These are phyloP conservation scores for Girardia tigrina DNA, from an alignment of 2,888 invertebrate species.

Conservation along the genomic window DNA sequence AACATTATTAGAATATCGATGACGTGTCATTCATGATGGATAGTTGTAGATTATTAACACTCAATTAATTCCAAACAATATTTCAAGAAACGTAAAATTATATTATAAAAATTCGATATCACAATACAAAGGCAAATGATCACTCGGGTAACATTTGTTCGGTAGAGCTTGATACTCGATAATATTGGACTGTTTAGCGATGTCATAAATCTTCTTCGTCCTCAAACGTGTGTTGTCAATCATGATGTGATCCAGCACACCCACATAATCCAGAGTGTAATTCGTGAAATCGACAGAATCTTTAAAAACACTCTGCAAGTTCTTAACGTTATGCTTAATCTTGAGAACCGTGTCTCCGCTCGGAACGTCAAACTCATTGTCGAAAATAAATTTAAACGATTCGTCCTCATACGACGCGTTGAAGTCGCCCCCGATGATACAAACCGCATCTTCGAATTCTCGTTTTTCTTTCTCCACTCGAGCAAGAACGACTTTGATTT, in stretches of 20 bases:
- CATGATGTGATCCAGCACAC: neutral
- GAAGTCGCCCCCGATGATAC: neutral
- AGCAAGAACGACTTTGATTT: neutral
- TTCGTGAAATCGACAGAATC: neutral
- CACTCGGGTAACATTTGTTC: neutral
- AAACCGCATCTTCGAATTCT: neutral
- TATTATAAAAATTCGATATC: neutral
- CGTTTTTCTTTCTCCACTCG: neutral
- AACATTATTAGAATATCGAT: no score
- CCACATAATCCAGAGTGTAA: neutral
- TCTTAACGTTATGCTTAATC: neutral
- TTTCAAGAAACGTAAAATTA: no score
- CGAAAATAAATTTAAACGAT: slow-evolving; percentile 19
- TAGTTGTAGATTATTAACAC: no score
- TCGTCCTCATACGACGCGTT: neutral
- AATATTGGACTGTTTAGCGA: neutral
- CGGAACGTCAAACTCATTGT: neutral
- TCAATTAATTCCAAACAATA: no score
- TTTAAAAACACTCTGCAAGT: neutral
- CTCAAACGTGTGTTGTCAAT: neutral
- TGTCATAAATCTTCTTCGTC: neutral
- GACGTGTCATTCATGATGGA: no score
- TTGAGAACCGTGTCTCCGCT: neutral
- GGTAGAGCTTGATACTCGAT: neutral
- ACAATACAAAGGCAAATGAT: neutral